Conservation (phyloP, 1,140 invertebrate genomes). For the Drosophila subpulchrella region DNA sequence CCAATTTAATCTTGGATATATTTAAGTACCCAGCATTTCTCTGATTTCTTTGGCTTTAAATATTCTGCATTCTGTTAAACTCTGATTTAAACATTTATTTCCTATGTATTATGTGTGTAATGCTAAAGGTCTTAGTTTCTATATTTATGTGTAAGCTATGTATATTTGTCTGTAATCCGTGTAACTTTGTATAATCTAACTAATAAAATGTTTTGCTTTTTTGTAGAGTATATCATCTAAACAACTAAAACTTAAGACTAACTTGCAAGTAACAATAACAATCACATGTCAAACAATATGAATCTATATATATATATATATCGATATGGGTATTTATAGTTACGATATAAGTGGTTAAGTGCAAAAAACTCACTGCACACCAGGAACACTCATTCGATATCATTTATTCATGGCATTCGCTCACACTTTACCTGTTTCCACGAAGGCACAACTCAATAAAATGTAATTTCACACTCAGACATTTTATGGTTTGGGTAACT, state of each 20-base stretch:
- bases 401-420: conserved; percentile 17
- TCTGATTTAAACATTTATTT: conserved; percentile 2
- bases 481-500: conserved; percentile 42
- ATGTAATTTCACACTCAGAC: conserved; percentile 35
- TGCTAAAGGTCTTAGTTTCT: conserved; percentile 28
- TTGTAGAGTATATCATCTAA: conserved; percentile 9
- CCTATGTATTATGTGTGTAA: conserved; percentile 14
- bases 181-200: conserved; percentile 31
- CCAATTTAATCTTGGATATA: too few species aligned
- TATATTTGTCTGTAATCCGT: conserved; percentile 28
- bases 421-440: conserved; percentile 49
- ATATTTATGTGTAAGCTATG: conserved; percentile 38
- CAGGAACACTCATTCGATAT: conserved; percentile 17
- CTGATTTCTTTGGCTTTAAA: not conserved
- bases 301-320: conserved; percentile 21
- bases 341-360: conserved; percentile 26
- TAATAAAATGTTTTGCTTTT: conserved; percentile 2
- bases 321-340: conserved; percentile 21
- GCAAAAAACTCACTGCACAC: conserved; percentile 36
- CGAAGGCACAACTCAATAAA: conserved; percentile 41
- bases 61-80: conserved; percentile 19
- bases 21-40: not conserved
- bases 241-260: conserved; percentile 30
- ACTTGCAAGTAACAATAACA: conserved; percentile 66
- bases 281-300: conserved; percentile 62